phyloP scores from a whole-genome alignment of 2,113 vertebrate species.

The Gallinago media region DNA sequence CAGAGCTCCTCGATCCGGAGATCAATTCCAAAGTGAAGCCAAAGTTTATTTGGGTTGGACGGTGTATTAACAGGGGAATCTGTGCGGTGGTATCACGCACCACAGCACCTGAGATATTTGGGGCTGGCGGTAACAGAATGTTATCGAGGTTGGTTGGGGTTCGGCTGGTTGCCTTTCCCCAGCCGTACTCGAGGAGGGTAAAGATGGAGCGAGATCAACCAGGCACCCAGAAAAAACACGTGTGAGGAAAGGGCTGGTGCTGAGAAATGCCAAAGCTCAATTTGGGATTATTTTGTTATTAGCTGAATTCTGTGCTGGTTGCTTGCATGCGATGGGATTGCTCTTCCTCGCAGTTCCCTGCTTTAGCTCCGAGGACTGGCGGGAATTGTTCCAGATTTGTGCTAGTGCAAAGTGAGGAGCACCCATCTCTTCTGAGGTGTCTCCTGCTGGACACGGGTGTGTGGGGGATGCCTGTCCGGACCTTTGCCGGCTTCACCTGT shows the following conservation, averaged over 20 bases:
- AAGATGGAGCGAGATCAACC: fast-evolving
- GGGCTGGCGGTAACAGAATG: neutral
- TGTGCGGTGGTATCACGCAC: neutral
- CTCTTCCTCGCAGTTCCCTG: neutral
- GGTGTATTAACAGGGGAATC: neutral
- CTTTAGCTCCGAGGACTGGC: neutral
- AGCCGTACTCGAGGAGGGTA: fast-evolving
- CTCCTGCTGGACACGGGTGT: neutral
- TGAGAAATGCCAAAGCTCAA: neutral
- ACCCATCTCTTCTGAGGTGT: neutral
- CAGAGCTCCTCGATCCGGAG: neutral
- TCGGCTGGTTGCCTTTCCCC: neutral
- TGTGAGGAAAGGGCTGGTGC: neutral
- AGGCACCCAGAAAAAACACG: fast-evolving
- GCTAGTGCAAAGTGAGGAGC: neutral
- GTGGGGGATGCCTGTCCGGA: neutral
- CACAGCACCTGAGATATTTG: neutral
- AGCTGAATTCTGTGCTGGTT: neutral
- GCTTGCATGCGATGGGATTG: neutral
- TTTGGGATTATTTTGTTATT: neutral
- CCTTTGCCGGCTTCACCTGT: neutral
- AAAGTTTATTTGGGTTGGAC: conserved; percentile 22
- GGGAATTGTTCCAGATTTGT: neutral
- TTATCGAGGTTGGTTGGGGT: neutral
- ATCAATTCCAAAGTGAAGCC: neutral